Evolutionary conservation across 1,140 invertebrate genomes (phyloP).

Genomic region (Tenebrio molitor): DNA sequence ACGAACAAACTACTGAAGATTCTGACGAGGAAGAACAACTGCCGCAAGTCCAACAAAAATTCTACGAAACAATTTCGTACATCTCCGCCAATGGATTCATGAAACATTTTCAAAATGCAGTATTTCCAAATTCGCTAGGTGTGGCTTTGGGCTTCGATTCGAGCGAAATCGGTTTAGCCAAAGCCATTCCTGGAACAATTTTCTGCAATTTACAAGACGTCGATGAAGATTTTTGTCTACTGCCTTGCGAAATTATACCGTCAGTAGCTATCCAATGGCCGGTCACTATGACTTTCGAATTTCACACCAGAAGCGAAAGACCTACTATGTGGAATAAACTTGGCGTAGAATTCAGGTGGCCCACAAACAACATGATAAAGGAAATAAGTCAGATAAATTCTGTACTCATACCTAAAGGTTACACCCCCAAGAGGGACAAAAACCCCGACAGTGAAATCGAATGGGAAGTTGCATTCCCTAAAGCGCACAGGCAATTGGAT

Average conservation of each 20-base stretch:
- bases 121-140: conserved; percentile 53
- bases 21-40: conserved; percentile 8
- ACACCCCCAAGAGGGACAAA: conserved; percentile 70
- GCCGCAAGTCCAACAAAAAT: conserved; percentile 40
- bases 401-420: conserved; percentile 77
- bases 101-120: conserved; percentile 54
- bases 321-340: conserved; percentile 56
- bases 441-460: conserved; percentile 73
- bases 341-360: conserved; percentile 73
- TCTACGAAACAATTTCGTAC: conserved; percentile 53
- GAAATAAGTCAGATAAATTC: conserved; percentile 78
- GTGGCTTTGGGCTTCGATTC: conserved; percentile 50
- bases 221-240: conserved; percentile 41
- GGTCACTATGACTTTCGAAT: conserved; percentile 54
- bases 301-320: conserved; percentile 55
- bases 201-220: conserved; percentile 58
- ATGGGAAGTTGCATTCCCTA: conserved; percentile 81
- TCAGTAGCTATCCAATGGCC: conserved; percentile 60
- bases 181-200: conserved; percentile 56
- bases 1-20: conserved; percentile 49
- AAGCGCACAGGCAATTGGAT: conserved; percentile 80
- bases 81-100: conserved; percentile 57
- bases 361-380: conserved; percentile 73
- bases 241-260: conserved; percentile 58
- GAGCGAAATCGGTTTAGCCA: conserved; percentile 52